phyloP scores from a whole-genome alignment of 2,113 vertebrate species.

The Scalopus aquaticus region DNA sequence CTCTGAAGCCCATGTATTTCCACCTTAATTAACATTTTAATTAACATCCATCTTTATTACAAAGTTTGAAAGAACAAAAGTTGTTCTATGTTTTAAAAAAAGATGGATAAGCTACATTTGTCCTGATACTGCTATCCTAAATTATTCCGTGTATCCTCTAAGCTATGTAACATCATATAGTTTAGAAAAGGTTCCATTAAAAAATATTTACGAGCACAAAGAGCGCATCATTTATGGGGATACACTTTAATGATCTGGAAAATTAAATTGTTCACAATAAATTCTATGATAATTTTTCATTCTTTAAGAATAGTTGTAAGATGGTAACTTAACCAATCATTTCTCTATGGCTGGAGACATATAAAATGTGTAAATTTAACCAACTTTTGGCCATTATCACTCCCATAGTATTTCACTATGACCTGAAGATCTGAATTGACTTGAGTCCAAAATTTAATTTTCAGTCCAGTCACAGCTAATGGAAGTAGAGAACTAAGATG shows the following conservation, averaged over 20 bases:
- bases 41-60: background rate
- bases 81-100: background rate
- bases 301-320: conserved; percentile 1
- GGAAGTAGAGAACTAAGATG: background rate
- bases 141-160: background rate
- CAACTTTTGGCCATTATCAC: background rate
- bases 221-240: background rate
- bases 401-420: background rate
- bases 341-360: background rate
- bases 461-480: background rate
- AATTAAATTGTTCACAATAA: background rate
- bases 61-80: background rate
- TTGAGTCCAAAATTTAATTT: background rate
- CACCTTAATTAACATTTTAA: background rate
- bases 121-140: background rate
- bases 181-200: background rate
- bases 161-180: background rate
- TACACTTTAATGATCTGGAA: background rate
- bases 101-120: background rate
- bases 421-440: conserved; percentile 9
- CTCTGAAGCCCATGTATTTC: background rate
- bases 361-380: conserved; percentile 9
- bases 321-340: background rate
- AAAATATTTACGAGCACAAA: conserved; percentile 32
- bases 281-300: background rate